Evolutionary conservation across 2,888 invertebrate species (phyloP), one percentile per base, ranked within the genome.

Genomic region (Carterocephalus palaemon): DNA sequence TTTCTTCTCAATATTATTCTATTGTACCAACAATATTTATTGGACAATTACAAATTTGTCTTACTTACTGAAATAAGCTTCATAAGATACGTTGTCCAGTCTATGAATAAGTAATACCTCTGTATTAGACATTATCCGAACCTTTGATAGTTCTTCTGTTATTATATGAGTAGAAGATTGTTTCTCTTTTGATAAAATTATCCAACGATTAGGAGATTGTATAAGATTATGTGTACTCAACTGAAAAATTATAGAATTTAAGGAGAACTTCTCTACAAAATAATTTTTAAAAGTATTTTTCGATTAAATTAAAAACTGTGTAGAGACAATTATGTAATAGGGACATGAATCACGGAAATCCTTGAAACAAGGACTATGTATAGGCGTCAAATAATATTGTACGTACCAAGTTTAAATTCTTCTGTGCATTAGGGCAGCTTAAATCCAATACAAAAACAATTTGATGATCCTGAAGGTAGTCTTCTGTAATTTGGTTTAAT

Each of bases 201-300:
- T 64, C 85, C 84, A 84, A 34, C 76, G 74, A 50, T 70, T 80
- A 1, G 81, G 80, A 1, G 75, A 66, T 33, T 71, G 64, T 39
- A 80, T 77, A 40, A 65, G 2, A 5, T 4, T 15, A 61, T 7
- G 63, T 64, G 39, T 54, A 49, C 46, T 57, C 16, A 36, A 53
- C 80, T 80, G 41, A 37, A 57, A 47, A 37, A 16, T 3, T 20
- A 16, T 28, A 17, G 24, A 45, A 33, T 10, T 24, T 12, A 22
- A 15, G n/a, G n/a, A n/a, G n/a, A n/a, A n/a, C n/a, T n/a, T n/a
- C n/a, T n/a, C n/a, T n/a, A n/a, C n/a, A n/a, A n/a, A n/a, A n/a
- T n/a, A n/a, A n/a, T n/a, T n/a, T n/a, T n/a, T n/a, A n/a, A n/a
- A n/a, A n/a, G n/a, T n/a, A n/a, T n/a, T n/a, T n/a, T n/a, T n/a